Conservation (phyloP, 2,888 invertebrate species). For the Meta bourneti region DNA sequence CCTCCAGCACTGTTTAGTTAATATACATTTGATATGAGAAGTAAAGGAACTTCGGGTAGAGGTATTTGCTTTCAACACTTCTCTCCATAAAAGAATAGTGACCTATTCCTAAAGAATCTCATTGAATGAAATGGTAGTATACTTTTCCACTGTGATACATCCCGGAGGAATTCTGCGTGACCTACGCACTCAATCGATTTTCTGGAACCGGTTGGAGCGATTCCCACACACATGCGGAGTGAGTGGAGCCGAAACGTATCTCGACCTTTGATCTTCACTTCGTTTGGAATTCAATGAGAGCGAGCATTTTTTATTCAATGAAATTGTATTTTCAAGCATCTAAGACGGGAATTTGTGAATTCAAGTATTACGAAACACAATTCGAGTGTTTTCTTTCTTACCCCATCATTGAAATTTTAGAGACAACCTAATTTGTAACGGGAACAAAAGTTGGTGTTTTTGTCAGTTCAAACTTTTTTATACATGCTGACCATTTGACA, state of each 20-base stretch:
- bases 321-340: too few relatives aligned
- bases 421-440: too few relatives aligned
- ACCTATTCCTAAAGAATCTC: not conserved
- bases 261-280: not conserved
- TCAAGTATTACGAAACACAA: too few relatives aligned
- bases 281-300: not conserved
- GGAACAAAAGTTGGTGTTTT: too few relatives aligned
- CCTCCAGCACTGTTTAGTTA: too few relatives aligned
- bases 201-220: not conserved
- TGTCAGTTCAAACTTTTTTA: too few relatives aligned
- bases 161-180: not conserved
- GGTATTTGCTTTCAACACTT: not conserved
- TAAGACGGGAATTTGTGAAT: too few relatives aligned
- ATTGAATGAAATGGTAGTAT: not conserved
- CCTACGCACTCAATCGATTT: conserved; percentile 1
- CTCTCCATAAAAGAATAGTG: not conserved
- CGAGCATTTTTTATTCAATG: not conserved
- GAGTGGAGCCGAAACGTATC: not conserved
- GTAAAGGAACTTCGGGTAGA: not conserved
- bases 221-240: not conserved
- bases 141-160: not conserved
- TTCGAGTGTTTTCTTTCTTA: too few relatives aligned
- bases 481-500: too few relatives aligned
- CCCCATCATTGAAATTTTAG: too few relatives aligned
- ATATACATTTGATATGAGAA: too few relatives aligned